phyloP scores from a whole-genome alignment of 2,797 vertebrate species.

The Semaprochilodus insignis region DNA sequence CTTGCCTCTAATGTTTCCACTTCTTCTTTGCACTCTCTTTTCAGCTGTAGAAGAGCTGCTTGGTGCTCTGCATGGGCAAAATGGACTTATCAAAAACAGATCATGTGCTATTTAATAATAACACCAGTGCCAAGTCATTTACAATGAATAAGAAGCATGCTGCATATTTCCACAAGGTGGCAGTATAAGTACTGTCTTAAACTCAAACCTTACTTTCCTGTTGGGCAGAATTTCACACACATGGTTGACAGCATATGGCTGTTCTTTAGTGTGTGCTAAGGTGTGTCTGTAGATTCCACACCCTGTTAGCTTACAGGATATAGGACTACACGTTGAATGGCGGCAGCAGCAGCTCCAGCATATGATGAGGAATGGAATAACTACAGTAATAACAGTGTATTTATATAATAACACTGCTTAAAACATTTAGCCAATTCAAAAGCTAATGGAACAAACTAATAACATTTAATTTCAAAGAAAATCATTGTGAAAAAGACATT shows the following conservation, averaged over 20 bases:
- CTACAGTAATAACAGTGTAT: too few species aligned
- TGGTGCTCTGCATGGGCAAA: constrained; percentile 86
- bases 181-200: neutral
- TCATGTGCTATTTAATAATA: neutral
- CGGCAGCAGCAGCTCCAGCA: constrained; percentile 10
- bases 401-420: neutral
- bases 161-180: constrained; percentile 23
- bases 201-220: neutral
- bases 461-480: neutral
- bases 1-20: constrained; percentile 89
- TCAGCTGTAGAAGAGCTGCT: constrained; percentile 92
- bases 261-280: constrained; percentile 42
- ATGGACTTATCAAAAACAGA: neutral
- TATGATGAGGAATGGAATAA: neutral
- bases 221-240: neutral
- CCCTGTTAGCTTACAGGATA: constrained; percentile 46
- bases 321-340: neutral
- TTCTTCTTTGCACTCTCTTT: constrained; percentile 93
- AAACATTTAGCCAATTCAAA: neutral
- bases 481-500: neutral
- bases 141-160: neutral
- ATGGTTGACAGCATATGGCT: constrained; percentile 4
- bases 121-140: neutral
- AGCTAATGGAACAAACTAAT: neutral
- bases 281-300: constrained; percentile 45